These are phyloP conservation scores for Urosaurus nigricauda DNA, from an alignment of 2,797 vertebrate genomes.

Conservation along the genomic window DNA sequence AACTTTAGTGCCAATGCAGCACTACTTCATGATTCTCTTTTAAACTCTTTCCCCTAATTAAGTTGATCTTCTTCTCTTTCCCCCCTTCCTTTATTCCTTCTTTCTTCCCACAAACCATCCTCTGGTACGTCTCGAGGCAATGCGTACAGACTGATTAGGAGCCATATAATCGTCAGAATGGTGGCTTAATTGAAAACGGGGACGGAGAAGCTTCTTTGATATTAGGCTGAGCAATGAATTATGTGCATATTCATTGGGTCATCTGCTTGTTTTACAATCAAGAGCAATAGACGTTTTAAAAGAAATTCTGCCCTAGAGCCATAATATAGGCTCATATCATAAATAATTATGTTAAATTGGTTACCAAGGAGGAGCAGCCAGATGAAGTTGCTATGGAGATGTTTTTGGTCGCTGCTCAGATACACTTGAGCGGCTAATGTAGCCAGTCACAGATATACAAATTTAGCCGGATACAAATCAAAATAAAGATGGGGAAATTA, in stretches of 20 bases:
- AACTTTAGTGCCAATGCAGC: conserved; percentile 5
- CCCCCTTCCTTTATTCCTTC: fast-evolving
- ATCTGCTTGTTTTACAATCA: conserved; percentile 54
- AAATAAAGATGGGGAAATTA: not conserved
- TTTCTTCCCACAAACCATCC: not conserved
- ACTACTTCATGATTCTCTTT: conserved; percentile 10
- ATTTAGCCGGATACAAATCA: conserved; percentile 27
- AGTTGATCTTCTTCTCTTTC: not conserved
- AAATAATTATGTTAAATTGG: conserved; percentile 69
- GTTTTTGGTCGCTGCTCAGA: conserved; percentile 47
- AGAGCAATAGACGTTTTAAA: conserved; percentile 43
- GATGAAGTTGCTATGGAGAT: conserved; percentile 71
- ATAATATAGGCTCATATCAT: conserved; percentile 61
- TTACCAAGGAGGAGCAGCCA: conserved; percentile 63
- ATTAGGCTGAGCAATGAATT: conserved; percentile 39
- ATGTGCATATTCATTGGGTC: conserved; percentile 41
- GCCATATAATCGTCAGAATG: conserved; percentile 26
- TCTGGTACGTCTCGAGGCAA: not conserved
- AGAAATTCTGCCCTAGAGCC: conserved; percentile 58
- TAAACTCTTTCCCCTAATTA: conserved; percentile 1
- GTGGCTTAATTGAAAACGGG: conserved; percentile 8
- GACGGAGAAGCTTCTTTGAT: conserved; percentile 39
- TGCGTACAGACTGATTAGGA: conserved; percentile 31
- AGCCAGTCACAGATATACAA: conserved; percentile 31
- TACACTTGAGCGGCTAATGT: conserved; percentile 39